Evolutionary conservation across 2,888 invertebrate genomes (phyloP).

Genomic region (Dicycla oo): DNA sequence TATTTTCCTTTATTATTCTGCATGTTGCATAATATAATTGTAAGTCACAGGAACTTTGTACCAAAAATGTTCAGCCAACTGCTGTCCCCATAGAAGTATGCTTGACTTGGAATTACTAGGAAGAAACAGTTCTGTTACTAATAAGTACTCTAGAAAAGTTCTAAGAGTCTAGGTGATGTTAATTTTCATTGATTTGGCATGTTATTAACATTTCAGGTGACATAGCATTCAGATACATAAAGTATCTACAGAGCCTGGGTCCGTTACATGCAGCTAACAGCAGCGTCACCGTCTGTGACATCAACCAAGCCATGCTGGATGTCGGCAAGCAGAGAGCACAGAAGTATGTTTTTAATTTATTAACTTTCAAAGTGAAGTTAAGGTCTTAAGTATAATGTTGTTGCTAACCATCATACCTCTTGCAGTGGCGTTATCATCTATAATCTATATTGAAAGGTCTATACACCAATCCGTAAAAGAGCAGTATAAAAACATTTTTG

Average conservation of each 20-base stretch:
- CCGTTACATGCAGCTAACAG: conserved; percentile 84
- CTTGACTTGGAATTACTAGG: not conserved
- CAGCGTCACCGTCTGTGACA: conserved; percentile 96
- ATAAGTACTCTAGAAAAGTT: not conserved
- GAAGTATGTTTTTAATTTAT: conserved; percentile 76
- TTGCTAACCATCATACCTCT: not conserved
- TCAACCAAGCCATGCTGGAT: conserved; percentile 98
- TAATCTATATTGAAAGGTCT: not conserved
- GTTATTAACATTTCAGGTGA: conserved; percentile 91
- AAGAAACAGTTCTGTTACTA: not conserved
- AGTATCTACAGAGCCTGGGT: conserved; percentile 90
- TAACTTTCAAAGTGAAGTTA: not conserved
- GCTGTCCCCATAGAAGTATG: not conserved
- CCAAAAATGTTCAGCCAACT: not conserved
- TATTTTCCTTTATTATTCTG: not conserved
- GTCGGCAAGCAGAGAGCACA: conserved; percentile 95
- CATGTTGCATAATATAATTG: not conserved
- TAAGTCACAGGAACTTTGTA: too few relatives aligned
- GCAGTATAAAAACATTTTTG: not conserved
- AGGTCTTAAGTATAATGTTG: not conserved
- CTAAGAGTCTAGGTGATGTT: too few relatives aligned
- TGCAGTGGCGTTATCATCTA: not conserved
- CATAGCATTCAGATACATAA: conserved; percentile 97
- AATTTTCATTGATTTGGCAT: not conserved
- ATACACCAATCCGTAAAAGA: not conserved